Percentiles rank a stretch among this genome's conserved stretches.
These are phyloP conservation scores for Eurystomus gularis DNA, from an alignment of 2,113 vertebrate genomes.

Conservation along the genomic window DNA sequence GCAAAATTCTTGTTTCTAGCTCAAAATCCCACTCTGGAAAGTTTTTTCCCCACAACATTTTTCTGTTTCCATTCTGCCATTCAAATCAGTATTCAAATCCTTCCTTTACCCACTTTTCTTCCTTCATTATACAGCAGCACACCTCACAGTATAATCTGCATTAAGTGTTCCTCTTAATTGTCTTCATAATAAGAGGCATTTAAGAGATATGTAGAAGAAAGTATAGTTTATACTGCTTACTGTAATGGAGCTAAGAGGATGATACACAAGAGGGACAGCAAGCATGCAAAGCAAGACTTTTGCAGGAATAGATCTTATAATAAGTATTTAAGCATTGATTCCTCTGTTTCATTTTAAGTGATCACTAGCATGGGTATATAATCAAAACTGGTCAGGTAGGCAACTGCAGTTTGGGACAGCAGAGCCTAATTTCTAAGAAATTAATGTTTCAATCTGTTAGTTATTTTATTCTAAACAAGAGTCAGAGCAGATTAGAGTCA, in stretches of 20 bases:
- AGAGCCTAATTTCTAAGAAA: not conserved
- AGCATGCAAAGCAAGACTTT: not conserved
- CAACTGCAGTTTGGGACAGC: not conserved
- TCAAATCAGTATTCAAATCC: not conserved
- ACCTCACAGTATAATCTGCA: not conserved
- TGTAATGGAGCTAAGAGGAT: not conserved
- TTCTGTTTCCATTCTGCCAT: not conserved
- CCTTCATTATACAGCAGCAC: not conserved
- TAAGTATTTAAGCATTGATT: not conserved
- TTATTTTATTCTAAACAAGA: not conserved
- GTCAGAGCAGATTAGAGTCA: not conserved
- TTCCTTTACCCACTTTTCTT: not conserved
- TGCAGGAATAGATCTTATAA: not conserved
- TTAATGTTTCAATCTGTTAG: not conserved
- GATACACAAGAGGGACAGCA: not conserved
- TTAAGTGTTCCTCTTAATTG: not conserved
- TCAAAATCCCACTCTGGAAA: not conserved
- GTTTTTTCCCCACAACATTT: not conserved
- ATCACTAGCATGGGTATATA: not conserved
- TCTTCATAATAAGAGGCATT: not conserved
- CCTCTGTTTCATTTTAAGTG: not conserved
- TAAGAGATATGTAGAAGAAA: not conserved
- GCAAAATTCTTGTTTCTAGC: not conserved
- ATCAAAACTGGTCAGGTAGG: not conserved
- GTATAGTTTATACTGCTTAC: not conserved